phyloP scores from a whole-genome alignment of 2,797 vertebrate genomes.

The Anolis apletophallus region DNA sequence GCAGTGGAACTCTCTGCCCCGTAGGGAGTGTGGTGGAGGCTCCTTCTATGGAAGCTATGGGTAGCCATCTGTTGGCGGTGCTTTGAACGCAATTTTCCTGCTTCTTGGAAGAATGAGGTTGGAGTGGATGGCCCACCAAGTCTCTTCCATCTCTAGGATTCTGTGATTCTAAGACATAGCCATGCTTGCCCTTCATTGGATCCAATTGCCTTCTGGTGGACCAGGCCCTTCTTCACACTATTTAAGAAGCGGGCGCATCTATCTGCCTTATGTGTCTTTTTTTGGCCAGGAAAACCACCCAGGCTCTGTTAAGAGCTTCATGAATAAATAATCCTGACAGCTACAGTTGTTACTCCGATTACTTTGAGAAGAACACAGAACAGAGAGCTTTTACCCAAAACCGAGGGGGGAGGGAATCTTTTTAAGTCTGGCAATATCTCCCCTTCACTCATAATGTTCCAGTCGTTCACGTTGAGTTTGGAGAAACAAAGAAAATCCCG shows the following conservation, averaged over 20 bases:
- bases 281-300: neutral
- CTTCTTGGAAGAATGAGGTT: too few relatives aligned
- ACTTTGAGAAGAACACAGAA: neutral
- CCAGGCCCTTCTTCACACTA: too few relatives aligned
- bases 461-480: neutral
- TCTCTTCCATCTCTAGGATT: too few relatives aligned
- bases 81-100: too few relatives aligned
- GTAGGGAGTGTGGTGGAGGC: too few relatives aligned
- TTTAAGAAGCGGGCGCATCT: neutral
- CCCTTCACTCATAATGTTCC: constrained; percentile 5
- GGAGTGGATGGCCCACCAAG: too few relatives aligned
- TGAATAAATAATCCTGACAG: neutral
- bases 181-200: too few relatives aligned
- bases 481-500: neutral
- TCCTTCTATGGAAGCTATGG: too few relatives aligned
- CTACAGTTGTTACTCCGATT: constrained; percentile 12
- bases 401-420: neutral
- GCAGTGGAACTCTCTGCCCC: too few relatives aligned
- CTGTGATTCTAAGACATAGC: too few relatives aligned
- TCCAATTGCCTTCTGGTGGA: neutral
- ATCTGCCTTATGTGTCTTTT: neutral
- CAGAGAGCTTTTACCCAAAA: too few relatives aligned
- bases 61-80: too few relatives aligned
- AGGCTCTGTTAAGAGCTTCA: neutral
- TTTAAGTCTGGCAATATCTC: neutral